Conservation (phyloP, 1,140 invertebrate species). For the Drosophila baimaii region DNA sequence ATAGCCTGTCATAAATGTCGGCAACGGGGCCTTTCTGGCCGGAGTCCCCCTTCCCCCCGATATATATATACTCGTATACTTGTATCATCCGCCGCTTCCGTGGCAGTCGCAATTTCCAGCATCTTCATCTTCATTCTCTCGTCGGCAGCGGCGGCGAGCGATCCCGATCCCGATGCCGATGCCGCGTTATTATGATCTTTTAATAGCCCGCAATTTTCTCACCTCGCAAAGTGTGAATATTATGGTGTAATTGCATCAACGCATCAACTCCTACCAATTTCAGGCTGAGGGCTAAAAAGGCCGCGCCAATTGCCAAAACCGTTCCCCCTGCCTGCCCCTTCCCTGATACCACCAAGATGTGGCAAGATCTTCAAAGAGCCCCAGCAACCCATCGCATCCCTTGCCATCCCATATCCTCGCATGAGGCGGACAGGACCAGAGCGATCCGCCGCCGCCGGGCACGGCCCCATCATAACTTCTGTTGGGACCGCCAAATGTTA, state of each 20-base stretch:
- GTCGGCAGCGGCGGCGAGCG: neutral
- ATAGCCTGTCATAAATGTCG: slow-evolving; percentile 81
- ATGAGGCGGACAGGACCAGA: slow-evolving; percentile 32
- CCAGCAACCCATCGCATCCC: slow-evolving; percentile 20
- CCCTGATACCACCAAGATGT: too few relatives aligned
- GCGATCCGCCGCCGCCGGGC: slow-evolving; percentile 38
- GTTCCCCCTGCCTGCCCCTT: slow-evolving; percentile 17
- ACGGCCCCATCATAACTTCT: slow-evolving; percentile 76
- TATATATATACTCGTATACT: slow-evolving; percentile 10
- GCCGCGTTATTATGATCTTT: slow-evolving; percentile 81
- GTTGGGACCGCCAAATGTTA: slow-evolving; percentile 63
- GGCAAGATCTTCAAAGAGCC: neutral
- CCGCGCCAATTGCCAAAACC: slow-evolving; percentile 77
- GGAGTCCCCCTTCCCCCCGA: slow-evolving; percentile 29
- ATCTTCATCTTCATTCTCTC: slow-evolving; percentile 66
- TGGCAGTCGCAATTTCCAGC: slow-evolving; percentile 68
- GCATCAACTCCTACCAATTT: slow-evolving; percentile 84
- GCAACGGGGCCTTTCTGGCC: slow-evolving; percentile 57
- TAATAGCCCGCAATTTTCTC: slow-evolving; percentile 85
- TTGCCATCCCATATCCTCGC: slow-evolving; percentile 15
- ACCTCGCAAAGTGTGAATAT: slow-evolving; percentile 85
- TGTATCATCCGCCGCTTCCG: slow-evolving; percentile 41
- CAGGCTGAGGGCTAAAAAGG: slow-evolving; percentile 72
- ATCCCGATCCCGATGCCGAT: slow-evolving; percentile 12
- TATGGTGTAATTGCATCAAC: slow-evolving; percentile 85